Evolutionary conservation across 35 echinoderm and acorn worm genomes (phyloP).

Genomic region (Heliocidaris erythrogramma): DNA sequence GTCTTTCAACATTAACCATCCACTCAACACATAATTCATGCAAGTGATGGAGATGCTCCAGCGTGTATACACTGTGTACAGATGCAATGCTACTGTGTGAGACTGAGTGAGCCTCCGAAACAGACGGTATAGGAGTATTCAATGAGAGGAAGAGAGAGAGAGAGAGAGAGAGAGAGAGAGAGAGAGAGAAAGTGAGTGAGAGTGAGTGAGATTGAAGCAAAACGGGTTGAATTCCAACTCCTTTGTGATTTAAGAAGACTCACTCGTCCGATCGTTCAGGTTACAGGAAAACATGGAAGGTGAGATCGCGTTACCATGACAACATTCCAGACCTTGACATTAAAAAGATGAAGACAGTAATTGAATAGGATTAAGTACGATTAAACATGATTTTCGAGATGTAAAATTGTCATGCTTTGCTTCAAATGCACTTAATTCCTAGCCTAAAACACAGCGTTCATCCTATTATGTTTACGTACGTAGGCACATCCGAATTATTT

Average conservation of each 20-base stretch:
- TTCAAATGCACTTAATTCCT: no score
- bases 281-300: constrained; percentile 1
- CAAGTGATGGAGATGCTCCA: background rate
- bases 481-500: no score
- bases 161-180: background rate
- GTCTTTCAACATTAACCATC: constrained; percentile 10
- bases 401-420: no score
- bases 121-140: background rate
- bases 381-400: no score
- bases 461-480: no score
- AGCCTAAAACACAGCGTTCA: no score
- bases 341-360: background rate
- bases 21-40: constrained; percentile 3
- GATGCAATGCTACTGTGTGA: background rate
- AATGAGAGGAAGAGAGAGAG: background rate
- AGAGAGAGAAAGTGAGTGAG: background rate
- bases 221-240: background rate
- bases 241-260: constrained; percentile 18
- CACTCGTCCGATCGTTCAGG: background rate
- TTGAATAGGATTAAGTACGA: no score
- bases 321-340: background rate
- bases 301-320: background rate
- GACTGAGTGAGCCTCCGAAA: background rate
- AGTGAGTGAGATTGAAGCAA: background rate
- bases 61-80: background rate